Base-by-base conservation (phyloP, 2,888 invertebrate genomes). In the Eristalis pertinax region DNA sequence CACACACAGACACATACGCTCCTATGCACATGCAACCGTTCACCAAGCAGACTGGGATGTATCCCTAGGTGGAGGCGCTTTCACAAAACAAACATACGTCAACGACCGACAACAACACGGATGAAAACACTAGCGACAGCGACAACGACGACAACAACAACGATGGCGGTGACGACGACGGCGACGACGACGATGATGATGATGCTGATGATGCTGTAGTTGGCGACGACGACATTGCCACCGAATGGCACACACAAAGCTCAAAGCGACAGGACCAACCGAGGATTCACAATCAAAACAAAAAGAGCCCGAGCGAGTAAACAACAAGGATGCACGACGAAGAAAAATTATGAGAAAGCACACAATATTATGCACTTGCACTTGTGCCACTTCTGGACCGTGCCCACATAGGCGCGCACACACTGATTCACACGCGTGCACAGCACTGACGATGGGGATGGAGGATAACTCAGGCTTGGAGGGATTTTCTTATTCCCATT, bases 361-460 rank as follows among this genome's bases (percentile, higher is more conserved):
- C 79, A 87, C 87, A 84, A 84, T 87, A 84, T 83, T 79, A 87
- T 76, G 87, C 79, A 80, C 87, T 87, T 83, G 84, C 87, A 79
- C 87, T 87, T 87, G 87, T 87, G 67, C 87, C 87, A 87, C 87
- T 87, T 84, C 79, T 82, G 82, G 82, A 86, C 87, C 56, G 63
- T 75, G 79, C 64, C 38, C 68, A 72, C 80, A 63, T 22, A 74
- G 60, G 73, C n/a, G 38, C 35, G 32, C 32, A 38, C 60, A 56
- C 56, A 56, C 7, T 22, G 24, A 65, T 1, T 29, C 15, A 22
- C 62, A 63, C 63, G 41, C 22, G 38, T 68, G 32, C 35, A 29
- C 43, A 58, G 29, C 58, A 38, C 65, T 26, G 84, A 26, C 56
- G 58, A 32, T 0, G 5, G 32, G 32, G 1, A 8, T 1, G 60